phyloP scores from a whole-genome alignment of 2,113 vertebrate species.

The Hyperopisus bebe region DNA sequence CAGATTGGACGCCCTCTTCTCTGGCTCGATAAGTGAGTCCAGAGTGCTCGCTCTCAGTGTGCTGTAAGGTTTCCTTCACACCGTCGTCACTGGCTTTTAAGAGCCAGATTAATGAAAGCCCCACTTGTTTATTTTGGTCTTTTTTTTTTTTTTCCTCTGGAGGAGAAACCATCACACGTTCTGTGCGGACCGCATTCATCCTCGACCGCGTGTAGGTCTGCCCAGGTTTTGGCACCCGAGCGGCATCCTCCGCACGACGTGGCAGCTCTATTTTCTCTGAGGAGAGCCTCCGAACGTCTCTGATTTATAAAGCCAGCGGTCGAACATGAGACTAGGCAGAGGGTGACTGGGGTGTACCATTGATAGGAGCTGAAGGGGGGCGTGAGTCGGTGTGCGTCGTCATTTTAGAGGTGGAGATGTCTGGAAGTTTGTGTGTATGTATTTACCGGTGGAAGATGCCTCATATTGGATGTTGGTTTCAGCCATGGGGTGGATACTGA shows the following conservation, averaged over 20 bases:
- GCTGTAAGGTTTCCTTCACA: neutral
- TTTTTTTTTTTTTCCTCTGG: neutral
- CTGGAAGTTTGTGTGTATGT: neutral
- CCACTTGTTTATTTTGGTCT: neutral
- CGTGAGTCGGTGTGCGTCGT: neutral
- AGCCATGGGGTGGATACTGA: neutral
- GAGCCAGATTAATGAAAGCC: neutral
- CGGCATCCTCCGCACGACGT: neutral
- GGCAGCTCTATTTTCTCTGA: neutral
- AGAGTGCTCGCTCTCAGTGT: neutral
- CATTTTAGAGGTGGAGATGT: neutral
- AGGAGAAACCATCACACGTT: neutral
- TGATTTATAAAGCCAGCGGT: neutral
- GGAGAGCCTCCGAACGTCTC: neutral
- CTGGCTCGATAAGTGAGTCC: neutral
- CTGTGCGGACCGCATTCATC: no score
- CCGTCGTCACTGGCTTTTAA: neutral
- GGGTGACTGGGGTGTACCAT: neutral
- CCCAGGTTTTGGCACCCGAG: neutral
- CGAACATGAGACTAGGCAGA: neutral
- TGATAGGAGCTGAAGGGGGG: neutral
- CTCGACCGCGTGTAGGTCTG: neutral
- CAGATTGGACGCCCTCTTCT: slow-evolving; percentile 2
- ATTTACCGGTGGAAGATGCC: neutral
- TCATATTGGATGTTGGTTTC: neutral